Conservation (phyloP, 37 sponge, comb jelly and placozoan genomes). For the Halichondria panicea region DNA sequence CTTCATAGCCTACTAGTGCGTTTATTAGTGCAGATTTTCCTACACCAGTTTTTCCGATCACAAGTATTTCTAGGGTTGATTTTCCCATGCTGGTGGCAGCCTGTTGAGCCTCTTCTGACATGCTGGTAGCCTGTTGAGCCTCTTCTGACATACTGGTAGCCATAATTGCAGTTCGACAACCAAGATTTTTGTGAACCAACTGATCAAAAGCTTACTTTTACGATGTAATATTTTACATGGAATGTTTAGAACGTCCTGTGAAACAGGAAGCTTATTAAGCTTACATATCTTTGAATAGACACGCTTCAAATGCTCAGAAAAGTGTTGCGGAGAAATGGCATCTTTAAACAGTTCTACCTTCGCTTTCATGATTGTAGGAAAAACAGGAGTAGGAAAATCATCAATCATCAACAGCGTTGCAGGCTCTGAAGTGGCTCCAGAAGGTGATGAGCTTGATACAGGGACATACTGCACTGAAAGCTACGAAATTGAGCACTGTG, state of each 20-base stretch:
- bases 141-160: background rate
- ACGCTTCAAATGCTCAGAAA: too few species aligned
- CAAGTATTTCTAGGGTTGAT: background rate
- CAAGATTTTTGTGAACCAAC: too few species aligned
- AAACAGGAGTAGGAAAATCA: slow-evolving; percentile 8
- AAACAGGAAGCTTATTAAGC: too few species aligned
- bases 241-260: too few species aligned
- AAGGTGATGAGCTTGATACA: background rate
- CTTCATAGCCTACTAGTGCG: slow-evolving; percentile 4
- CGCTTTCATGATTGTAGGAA: background rate
- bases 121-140: background rate
- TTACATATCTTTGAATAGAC: too few species aligned
- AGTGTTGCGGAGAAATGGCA: too few species aligned
- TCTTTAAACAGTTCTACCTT: background rate
- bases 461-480: background rate
- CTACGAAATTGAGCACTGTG: background rate
- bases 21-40: slow-evolving; percentile 10
- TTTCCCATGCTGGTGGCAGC: background rate
- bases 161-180: too few species aligned
- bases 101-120: background rate
- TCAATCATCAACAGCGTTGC: slow-evolving; percentile 3
- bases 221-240: too few species aligned
- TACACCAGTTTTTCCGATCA: slow-evolving; percentile 10
- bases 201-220: too few species aligned
- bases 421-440: background rate